Conservation (phyloP, 92 coral and sea anemone genomes). For the Nematostella vectensis region DNA sequence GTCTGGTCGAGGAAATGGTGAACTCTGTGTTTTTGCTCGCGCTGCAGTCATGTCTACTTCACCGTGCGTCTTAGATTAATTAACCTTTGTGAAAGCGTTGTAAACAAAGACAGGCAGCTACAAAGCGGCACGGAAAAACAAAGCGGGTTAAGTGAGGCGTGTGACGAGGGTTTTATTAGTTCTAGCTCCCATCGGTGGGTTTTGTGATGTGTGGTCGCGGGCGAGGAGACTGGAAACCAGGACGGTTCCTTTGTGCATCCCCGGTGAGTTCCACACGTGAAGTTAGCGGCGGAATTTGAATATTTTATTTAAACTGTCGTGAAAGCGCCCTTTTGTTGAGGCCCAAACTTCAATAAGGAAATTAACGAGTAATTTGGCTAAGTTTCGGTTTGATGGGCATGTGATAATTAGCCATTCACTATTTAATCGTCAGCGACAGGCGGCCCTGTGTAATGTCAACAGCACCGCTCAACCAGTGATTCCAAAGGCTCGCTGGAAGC, state of each 20-base stretch:
- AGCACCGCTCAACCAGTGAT: constrained; percentile 56
- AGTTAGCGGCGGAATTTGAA: constrained; percentile 66
- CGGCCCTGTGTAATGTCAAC: constrained; percentile 96
- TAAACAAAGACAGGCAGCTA: constrained; percentile 40
- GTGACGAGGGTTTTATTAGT: constrained; percentile 65
- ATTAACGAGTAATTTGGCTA: constrained; percentile 99
- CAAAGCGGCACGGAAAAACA: constrained; percentile 68
- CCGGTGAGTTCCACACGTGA: constrained; percentile 50
- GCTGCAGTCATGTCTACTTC: constrained; percentile 3
- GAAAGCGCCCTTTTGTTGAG: constrained; percentile 98
- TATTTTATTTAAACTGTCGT: constrained; percentile 87
- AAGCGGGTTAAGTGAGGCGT: constrained; percentile 62
- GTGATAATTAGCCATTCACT: constrained; percentile 99
- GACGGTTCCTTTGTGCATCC: constrained; percentile 60
- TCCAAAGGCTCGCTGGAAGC: constrained; percentile 45
- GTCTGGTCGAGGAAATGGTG: too few species aligned
- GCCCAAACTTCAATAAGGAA: constrained; percentile 99
- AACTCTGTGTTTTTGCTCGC: too few species aligned
- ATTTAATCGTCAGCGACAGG: constrained; percentile 93
- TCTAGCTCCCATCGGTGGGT: constrained; percentile 27
- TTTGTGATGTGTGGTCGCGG: constrained; percentile 51
- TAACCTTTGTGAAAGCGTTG: constrained; percentile 58
- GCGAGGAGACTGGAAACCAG: constrained; percentile 29
- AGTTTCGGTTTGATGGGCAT: constrained; percentile 99
- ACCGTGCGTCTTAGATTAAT: constrained; percentile 48